Evolutionary conservation across 2,797 vertebrate species (phyloP).

Genomic region (Falco peregrinus): DNA sequence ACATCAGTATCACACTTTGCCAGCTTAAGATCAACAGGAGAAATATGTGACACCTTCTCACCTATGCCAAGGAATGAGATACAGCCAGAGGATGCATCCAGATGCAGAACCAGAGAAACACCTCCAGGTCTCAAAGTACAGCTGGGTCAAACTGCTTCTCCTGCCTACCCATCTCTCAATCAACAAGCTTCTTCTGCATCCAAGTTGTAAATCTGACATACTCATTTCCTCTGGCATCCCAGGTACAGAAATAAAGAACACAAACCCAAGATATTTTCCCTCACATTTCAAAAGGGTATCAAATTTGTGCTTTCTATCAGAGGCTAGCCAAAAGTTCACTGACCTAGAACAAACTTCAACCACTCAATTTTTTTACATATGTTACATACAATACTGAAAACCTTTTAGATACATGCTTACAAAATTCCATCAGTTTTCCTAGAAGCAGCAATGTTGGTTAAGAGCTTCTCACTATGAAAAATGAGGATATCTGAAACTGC

Average conservation of each 20-base stretch:
- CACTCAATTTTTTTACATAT: neutral
- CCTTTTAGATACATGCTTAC: neutral
- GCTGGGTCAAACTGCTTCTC: neutral
- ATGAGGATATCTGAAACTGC: neutral
- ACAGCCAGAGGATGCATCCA: neutral
- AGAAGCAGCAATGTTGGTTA: neutral
- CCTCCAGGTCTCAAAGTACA: neutral
- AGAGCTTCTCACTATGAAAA: neutral
- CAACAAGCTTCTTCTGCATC: neutral
- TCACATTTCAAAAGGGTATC: neutral
- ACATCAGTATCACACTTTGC: neutral
- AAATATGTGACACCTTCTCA: neutral
- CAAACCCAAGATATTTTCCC: neutral
- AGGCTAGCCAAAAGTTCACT: neutral
- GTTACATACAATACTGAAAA: neutral
- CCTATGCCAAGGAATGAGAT: neutral
- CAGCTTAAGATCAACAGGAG: neutral
- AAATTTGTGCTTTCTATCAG: neutral
- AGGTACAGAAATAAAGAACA: neutral
- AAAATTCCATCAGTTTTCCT: neutral
- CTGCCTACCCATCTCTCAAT: neutral
- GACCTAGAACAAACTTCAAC: neutral
- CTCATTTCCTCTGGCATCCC: neutral
- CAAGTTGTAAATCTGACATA: neutral
- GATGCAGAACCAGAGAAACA: neutral